Evolutionary conservation across 2,797 vertebrate species (phyloP).

Genomic region (Cetoscarus ocellatus): DNA sequence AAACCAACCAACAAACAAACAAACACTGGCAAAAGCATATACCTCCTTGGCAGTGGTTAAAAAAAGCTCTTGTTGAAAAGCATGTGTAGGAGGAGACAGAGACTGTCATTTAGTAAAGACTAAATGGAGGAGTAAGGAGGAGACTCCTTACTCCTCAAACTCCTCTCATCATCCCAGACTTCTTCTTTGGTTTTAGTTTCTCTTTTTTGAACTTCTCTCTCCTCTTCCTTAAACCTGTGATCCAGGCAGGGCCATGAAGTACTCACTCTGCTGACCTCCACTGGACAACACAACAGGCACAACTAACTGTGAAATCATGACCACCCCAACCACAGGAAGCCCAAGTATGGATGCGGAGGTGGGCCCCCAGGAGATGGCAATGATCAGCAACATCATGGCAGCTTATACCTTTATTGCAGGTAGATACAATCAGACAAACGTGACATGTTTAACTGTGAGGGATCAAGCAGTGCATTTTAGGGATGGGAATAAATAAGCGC

Average conservation of each 20-base stretch:
- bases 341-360: constrained; percentile 79
- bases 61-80: too few species aligned
- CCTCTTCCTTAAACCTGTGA: neutral
- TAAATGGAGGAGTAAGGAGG: too few species aligned
- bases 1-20: too few species aligned
- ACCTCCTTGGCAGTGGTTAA: too few species aligned
- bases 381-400: constrained; percentile 93
- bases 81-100: too few species aligned
- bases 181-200: neutral
- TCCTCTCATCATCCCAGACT: too few species aligned
- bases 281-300: constrained; percentile 15
- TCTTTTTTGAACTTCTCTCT: neutral
- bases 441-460: neutral
- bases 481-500: too few species aligned
- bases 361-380: constrained; percentile 89
- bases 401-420: constrained; percentile 93
- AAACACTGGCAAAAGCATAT: too few species aligned
- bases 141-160: too few species aligned
- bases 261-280: constrained; percentile 30
- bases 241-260: constrained; percentile 3
- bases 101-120: too few species aligned
- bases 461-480: neutral
- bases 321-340: constrained; percentile 55
- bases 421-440: constrained; percentile 46
- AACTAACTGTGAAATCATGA: constrained; percentile 67